These are phyloP conservation scores for Ptychoptera contaminata DNA, from an alignment of 2,888 invertebrate genomes.

Conservation along the genomic window DNA sequence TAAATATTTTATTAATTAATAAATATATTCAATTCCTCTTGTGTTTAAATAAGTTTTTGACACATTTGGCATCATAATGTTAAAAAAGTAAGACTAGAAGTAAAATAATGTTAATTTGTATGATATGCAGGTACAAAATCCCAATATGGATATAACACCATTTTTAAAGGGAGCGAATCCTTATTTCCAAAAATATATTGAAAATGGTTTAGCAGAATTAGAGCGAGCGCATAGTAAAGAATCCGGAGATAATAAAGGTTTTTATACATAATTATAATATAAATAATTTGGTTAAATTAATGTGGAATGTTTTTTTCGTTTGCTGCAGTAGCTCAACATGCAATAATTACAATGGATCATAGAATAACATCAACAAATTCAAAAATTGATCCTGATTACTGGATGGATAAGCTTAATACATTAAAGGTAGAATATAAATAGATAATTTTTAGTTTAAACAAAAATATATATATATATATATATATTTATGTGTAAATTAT, in stretches of 20 bases:
- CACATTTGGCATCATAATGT: too few species aligned
- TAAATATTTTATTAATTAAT: slow-evolving; percentile 8
- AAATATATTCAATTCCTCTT: not conserved
- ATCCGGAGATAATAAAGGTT: slow-evolving; percentile 14
- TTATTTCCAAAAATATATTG: slow-evolving; percentile 29
- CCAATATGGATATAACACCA: slow-evolving; percentile 27
- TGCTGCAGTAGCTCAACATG: not conserved
- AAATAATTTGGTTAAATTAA: too few species aligned
- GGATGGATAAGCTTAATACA: slow-evolving; percentile 28
- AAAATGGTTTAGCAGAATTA: slow-evolving; percentile 29
- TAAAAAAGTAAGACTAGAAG: too few species aligned
- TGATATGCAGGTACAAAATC: slow-evolving; percentile 22
- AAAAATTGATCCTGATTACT: slow-evolving; percentile 26
- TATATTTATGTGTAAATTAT: too few species aligned
- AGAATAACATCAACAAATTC: not conserved
- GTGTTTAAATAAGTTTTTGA: not conserved
- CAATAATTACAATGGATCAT: not conserved
- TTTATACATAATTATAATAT: too few species aligned
- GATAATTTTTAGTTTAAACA: not conserved
- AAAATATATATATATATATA: too few species aligned
- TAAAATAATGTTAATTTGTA: not conserved
- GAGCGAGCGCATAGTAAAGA: slow-evolving; percentile 17
- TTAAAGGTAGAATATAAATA: slow-evolving; percentile 15
- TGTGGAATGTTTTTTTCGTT: not conserved
- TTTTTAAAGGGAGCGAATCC: slow-evolving; percentile 29